A percentile compares a stretch with the other conserved stretches of the same genome.
Conservation (phyloP, 1,140 invertebrate species). For the Parasteatoda tepidariorum region DNA sequence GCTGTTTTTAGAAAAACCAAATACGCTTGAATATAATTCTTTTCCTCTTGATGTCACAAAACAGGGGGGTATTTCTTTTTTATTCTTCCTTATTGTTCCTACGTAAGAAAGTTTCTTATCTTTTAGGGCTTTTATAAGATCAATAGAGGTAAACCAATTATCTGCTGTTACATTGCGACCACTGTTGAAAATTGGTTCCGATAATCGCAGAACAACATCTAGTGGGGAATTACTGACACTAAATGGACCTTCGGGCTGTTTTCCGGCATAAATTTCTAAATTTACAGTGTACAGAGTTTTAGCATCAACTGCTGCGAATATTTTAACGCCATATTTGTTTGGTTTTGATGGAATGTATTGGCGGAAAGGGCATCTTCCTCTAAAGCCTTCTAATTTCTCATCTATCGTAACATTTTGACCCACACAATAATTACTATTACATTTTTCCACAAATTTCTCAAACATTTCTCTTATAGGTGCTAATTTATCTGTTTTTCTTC, state of each 20-base stretch:
- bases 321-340: constrained; percentile 63
- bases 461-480: constrained; percentile 55
- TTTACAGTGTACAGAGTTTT: constrained; percentile 55
- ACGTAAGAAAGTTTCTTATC: constrained; percentile 59
- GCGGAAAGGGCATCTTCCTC: constrained; percentile 56
- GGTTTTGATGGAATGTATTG: constrained; percentile 61
- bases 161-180: constrained; percentile 56
- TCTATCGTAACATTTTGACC: constrained; percentile 39
- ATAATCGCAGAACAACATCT: constrained; percentile 38
- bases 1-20: constrained; percentile 41
- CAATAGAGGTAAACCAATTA: constrained; percentile 60
- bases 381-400: constrained; percentile 61
- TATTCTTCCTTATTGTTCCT: constrained; percentile 61
- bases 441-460: constrained; percentile 57
- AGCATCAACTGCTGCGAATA: constrained; percentile 53
- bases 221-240: not conserved
- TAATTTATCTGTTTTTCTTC: constrained; percentile 12
- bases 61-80: constrained; percentile 59
- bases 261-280: constrained; percentile 60
- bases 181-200: constrained; percentile 7
- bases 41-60: not conserved
- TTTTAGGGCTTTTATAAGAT: constrained; percentile 30
- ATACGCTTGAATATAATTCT: constrained; percentile 23
- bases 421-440: constrained; percentile 30
- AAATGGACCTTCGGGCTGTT: constrained; percentile 34